Evolutionary conservation across 1,140 invertebrate species (phyloP).

Genomic region (Pseudomyrmex sp.): DNA sequence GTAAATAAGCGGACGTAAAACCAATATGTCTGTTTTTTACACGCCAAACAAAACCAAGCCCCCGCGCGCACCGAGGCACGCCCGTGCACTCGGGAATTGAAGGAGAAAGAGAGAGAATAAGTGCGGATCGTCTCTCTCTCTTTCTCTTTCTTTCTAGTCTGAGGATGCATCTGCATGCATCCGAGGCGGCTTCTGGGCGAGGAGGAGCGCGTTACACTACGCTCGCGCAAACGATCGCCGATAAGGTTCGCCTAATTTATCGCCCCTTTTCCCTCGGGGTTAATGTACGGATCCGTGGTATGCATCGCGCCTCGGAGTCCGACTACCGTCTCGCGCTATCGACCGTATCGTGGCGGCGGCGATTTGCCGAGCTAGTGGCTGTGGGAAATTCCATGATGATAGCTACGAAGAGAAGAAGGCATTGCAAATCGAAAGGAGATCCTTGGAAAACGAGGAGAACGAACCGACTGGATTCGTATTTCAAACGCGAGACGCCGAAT

Average conservation of each 20-base stretch:
- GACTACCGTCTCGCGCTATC: constrained; percentile 76
- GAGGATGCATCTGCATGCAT: constrained; percentile 50
- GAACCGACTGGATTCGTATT: constrained; percentile 23
- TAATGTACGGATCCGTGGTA: constrained; percentile 76
- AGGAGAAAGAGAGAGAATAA: constrained; percentile 1
- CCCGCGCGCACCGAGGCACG: constrained; percentile 12
- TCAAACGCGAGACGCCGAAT: neutral
- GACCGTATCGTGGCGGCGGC: constrained; percentile 56
- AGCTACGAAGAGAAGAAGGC: neutral
- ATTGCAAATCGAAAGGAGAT: constrained; percentile 44
- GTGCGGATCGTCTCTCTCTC: constrained; percentile 7
- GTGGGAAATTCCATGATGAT: constrained; percentile 52
- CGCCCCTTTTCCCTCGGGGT: constrained; percentile 75
- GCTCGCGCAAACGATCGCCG: constrained; percentile 76
- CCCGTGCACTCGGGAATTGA: constrained; percentile 10
- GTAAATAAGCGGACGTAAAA: constrained; percentile 81
- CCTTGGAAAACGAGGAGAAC: constrained; percentile 48
- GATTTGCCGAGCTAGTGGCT: constrained; percentile 25
- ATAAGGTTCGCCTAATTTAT: constrained; percentile 83
- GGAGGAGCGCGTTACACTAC: constrained; percentile 55
- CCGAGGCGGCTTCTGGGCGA: constrained; percentile 73
- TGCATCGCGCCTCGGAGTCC: constrained; percentile 67
- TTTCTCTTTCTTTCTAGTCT: neutral
- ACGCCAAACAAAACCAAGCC: constrained; percentile 56
- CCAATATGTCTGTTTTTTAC: constrained; percentile 77